A percentile compares a stretch with the other conserved stretches of the same genome.
phyloP scores from a whole-genome alignment of 2,797 vertebrate genomes.

The Cossypha polioptera region DNA sequence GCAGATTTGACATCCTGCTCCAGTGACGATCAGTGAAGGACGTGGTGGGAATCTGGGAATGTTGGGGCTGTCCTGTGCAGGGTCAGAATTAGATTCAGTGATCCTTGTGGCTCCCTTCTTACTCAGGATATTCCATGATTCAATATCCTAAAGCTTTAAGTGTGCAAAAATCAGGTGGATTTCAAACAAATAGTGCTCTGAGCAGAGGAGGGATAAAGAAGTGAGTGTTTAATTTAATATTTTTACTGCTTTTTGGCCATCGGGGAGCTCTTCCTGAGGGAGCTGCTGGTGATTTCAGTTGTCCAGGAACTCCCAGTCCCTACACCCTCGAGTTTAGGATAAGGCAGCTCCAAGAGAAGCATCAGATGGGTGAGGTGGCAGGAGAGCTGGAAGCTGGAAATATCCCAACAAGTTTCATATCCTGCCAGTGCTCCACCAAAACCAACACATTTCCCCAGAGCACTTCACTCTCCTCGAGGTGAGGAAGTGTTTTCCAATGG shows the following conservation, averaged over 20 bases:
- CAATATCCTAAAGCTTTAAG: not conserved
- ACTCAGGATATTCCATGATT: not conserved
- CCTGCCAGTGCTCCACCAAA: not conserved
- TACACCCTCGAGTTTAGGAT: not conserved
- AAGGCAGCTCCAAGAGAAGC: not conserved
- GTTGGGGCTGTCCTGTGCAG: not conserved
- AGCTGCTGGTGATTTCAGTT: not conserved
- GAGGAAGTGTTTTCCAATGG: not conserved
- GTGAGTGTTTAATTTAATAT: rapidly evolving
- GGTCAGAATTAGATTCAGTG: not conserved
- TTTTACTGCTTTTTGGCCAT: not conserved
- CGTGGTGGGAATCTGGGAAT: not conserved
- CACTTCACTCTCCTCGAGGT: not conserved
- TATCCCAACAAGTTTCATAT: not conserved
- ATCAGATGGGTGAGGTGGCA: not conserved
- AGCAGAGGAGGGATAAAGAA: not conserved
- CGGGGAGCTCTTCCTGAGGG: not conserved
- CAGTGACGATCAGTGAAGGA: not conserved
- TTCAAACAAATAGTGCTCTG: rapidly evolving
- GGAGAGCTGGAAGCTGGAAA: not conserved
- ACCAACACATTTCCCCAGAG: not conserved
- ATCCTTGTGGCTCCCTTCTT: not conserved
- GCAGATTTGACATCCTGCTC: not conserved
- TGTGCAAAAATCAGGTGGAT: not conserved
- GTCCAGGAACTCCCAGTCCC: not conserved